Base-by-base conservation (phyloP, 1,140 invertebrate species). In the Atta texana region DNA sequence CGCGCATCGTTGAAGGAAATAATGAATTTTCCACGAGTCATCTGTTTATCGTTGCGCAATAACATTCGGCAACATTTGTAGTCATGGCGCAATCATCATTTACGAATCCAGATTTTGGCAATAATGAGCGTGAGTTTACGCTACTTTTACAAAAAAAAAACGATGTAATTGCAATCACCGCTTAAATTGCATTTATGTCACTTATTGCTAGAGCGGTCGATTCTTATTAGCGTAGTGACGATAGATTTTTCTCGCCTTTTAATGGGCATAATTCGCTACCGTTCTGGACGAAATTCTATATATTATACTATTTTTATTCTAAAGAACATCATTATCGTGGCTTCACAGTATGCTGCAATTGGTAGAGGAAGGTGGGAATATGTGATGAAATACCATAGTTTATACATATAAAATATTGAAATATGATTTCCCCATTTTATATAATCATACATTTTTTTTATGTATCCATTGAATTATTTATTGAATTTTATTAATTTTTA, bases 181-280 rank as follows among this genome's bases (percentile, higher is more conserved):
- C 49, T 71, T 71, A 81, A 44, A 81, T 81, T 71, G 51, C 63
- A 71, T 55, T 82, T 82, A 72, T 31, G 39, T 82, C 66, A 49
- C 49, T 39, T 31, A 14, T 51, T 14, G 21, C 14, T 81, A n/a
- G 16, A 57, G 34, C 66, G 34, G n/a, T 49, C 55, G 69, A 84
- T 63, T 75, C 57, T 61, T 16, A 44, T 51, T 75, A 59, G 63
- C n/a, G 44, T 74, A 69, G 18, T 4, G 39, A 10, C 18, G 53
- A 49, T 59, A 61, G 57, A 75, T 84, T 49, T 84, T 75, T 75
- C n/a, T 75, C 24, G 34, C 66, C 21, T 55, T 71, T 57, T 14
- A 28, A 39, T 10, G 64, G 21, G 16, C 51, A 71, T 55, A 31
- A 81, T 57, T 71, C 12, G 14, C 34, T 39, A 34, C 34, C 34